Evolutionary conservation across 2,888 invertebrate species (phyloP), one percentile per base, ranked within the genome.

Genomic region (Camptogramma bilineatum): DNA sequence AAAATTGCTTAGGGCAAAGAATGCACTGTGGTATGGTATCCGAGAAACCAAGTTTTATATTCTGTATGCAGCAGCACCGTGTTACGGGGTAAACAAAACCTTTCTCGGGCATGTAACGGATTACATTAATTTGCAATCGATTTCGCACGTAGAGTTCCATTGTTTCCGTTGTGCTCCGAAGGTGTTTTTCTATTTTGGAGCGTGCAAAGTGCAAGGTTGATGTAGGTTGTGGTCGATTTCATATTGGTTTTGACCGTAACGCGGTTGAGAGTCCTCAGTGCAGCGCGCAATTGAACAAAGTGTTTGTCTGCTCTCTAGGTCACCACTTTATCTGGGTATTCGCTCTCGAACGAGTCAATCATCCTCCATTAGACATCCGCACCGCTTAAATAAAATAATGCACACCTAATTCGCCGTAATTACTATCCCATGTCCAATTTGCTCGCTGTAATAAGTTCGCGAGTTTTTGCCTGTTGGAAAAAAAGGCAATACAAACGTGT

Each of bases 391-490:
- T 85, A 86, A 87, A 88, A 87, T 85, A 86, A 81, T 81, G 82
- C 84, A 83, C 82, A 74, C 79, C 78, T 77, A 73, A 75, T 76
- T 73, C 64, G 66, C 66, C 71, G 69, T 85, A 88, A 90, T 90
- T 88, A 84, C 84, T 74, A 81, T 73, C 81, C 79, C 81, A 81
- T 83, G 81, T 90, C 75, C 87, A 90, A 90, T 90, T 89, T 86
- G 85, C 83, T 82, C 72, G 76, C 74, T 70, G 75, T 90, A 90
- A 90, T 89, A 87, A 84, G 84, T 85, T 85, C 78, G 80, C 80
- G 80, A 76, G 79, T 90, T 89, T 90, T 90, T 86, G 83, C 74
- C 68, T 73, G 66, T 7, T 52, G 54, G 68, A 75, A 84, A 87
- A 90, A 90, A 87, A 86, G 82, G 72, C 73, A 81, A 83, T 80